Percentiles rank a stretch among this genome's conserved stretches.
Conservation (phyloP, 2,888 invertebrate species). For the Epiperipatus broadwayi region DNA sequence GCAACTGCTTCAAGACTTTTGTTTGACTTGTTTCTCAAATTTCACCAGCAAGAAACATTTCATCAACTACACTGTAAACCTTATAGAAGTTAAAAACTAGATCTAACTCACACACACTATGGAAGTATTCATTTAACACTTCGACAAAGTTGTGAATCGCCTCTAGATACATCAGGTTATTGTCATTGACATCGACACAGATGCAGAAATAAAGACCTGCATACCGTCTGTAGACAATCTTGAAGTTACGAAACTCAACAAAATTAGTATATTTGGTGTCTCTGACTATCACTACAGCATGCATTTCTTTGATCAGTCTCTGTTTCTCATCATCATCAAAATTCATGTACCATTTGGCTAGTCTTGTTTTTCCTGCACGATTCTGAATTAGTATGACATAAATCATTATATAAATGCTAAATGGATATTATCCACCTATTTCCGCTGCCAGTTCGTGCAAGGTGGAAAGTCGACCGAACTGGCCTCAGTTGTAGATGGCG, state of each 20-base stretch:
- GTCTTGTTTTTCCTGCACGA: conserved; percentile 90
- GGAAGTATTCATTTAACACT: conserved; percentile 97
- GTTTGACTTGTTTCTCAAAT: conserved; percentile 98
- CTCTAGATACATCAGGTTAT: conserved; percentile 93
- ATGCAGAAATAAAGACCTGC: conserved; percentile 98
- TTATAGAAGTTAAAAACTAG: conserved; percentile 98
- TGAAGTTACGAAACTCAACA: conserved; percentile 92
- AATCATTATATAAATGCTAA: too few species aligned
- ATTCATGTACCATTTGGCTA: conserved; percentile 99
- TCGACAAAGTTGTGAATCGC: conserved; percentile 99
- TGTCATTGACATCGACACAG: conserved; percentile 97
- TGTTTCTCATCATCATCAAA: conserved; percentile 99
- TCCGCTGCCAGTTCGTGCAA: too few species aligned
- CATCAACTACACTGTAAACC: conserved; percentile 98
- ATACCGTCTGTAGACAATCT: conserved; percentile 95
- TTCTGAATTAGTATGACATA: conserved; percentile 98
- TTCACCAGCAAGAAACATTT: conserved; percentile 98
- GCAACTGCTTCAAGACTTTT: conserved; percentile 90
- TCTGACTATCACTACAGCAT: conserved; percentile 94
- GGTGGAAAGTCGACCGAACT: too few species aligned
- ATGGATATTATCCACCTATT: too few species aligned
- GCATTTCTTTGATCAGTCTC: conserved; percentile 92
- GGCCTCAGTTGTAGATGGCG: too few species aligned
- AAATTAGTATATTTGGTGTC: conserved; percentile 95
- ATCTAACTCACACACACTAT: conserved; percentile 97